Conservation (phyloP, 2,113 vertebrate species). For the Corvus moneduloides region DNA sequence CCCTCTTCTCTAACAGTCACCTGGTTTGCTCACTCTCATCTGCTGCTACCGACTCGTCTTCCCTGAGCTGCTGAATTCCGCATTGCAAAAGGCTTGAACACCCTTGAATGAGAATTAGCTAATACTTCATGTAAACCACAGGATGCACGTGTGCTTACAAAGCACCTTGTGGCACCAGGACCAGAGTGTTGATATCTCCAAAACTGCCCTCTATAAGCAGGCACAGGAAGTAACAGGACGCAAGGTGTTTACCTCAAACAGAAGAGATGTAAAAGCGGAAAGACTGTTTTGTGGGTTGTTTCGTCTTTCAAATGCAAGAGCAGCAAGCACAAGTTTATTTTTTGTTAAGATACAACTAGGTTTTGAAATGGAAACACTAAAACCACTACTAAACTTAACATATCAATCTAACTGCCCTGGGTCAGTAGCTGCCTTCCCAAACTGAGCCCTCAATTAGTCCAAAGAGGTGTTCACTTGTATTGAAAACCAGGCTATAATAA, state of each 20-base stretch:
- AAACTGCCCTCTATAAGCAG: neutral
- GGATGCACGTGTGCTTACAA: neutral
- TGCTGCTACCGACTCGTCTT: neutral
- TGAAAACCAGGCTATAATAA: neutral
- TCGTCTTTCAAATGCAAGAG: neutral
- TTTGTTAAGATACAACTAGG: neutral
- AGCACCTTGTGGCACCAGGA: neutral
- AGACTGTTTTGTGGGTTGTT: neutral
- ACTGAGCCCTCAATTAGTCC: neutral
- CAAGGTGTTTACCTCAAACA: neutral
- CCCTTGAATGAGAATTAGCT: neutral
- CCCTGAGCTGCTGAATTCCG: neutral
- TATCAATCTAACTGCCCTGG: neutral
- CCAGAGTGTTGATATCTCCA: neutral
- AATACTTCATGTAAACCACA: neutral
- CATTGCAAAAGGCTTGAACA: neutral
- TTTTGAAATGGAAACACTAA: neutral
- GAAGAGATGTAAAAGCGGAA: neutral
- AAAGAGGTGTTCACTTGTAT: neutral
- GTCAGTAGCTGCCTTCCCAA: neutral
- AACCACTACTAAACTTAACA: neutral
- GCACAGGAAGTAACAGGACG: neutral
- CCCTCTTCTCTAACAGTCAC: neutral
- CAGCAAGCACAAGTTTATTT: neutral
- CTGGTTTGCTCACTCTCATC: neutral